phyloP scores from a whole-genome alignment of 2,797 vertebrate genomes.

The Eulemur albifrons region DNA sequence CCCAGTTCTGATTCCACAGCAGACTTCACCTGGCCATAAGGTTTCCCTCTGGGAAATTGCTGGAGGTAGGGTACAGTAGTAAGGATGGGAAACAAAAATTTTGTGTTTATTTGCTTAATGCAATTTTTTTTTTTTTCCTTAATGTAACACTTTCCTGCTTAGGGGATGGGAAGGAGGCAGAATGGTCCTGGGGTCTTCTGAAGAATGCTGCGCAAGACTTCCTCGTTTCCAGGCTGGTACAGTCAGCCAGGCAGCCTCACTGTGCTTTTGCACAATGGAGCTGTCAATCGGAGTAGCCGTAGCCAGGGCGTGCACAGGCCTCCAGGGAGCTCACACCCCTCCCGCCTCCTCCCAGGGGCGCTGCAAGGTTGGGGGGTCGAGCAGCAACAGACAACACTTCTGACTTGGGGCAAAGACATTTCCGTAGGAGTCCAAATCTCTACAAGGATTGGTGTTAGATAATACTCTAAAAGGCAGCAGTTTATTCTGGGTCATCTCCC shows the following conservation, averaged over 20 bases:
- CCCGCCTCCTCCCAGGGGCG: no score
- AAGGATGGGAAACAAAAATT: not conserved
- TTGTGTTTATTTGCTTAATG: not conserved
- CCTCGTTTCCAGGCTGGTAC: not conserved
- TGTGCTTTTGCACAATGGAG: not conserved
- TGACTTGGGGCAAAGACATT: no score
- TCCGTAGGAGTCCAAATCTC: not conserved
- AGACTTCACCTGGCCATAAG: no score
- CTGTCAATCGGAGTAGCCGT: no score
- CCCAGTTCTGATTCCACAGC: not conserved
- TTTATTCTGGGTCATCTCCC: not conserved
- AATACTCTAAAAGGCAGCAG: not conserved
- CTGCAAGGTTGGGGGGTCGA: not conserved
- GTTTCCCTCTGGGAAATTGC: not conserved
- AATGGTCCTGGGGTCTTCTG: not conserved
- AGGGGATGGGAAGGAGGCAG: not conserved
- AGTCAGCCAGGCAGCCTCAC: not conserved
- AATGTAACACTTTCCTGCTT: not conserved
- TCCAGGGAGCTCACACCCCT: not conserved
- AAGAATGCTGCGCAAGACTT: not conserved
- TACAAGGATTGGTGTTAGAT: not conserved
- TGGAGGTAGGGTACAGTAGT: no score
- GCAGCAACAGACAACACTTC: no score
- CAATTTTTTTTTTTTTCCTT: not conserved
- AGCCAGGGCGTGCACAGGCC: accelerated